Conservation (phyloP, 2,113 vertebrate species). For the Thymallus thymallus region DNA sequence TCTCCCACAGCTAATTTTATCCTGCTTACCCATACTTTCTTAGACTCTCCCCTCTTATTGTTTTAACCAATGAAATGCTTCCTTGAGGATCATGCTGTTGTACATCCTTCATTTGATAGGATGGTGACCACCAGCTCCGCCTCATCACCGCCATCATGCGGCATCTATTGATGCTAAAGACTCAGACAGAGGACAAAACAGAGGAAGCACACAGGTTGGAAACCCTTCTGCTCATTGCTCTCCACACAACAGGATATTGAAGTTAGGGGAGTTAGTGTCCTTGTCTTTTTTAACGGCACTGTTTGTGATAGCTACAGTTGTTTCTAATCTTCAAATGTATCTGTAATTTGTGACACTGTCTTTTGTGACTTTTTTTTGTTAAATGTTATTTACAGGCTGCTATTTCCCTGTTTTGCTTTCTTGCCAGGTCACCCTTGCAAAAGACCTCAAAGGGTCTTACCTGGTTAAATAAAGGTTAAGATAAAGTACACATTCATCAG, state of each 20-base stretch:
- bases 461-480: no score
- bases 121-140: conserved; percentile 88
- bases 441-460: no score
- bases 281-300: no score
- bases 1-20: background rate
- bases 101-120: conserved; percentile 67
- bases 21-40: background rate
- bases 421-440: no score
- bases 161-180: conserved; percentile 88
- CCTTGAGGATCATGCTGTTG: background rate
- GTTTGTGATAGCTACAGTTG: no score
- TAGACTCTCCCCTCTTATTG: background rate
- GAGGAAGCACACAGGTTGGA: conserved; percentile 95
- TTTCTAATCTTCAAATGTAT: no score
- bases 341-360: no score
- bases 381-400: no score
- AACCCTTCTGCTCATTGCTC: background rate
- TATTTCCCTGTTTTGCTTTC: no score
- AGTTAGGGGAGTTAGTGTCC: no score
- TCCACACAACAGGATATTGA: background rate
- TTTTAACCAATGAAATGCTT: background rate
- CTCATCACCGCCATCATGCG: conserved; percentile 89
- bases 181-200: conserved; percentile 91
- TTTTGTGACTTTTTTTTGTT: no score
- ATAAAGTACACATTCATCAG: no score